A percentile compares a stretch with the other conserved stretches of the same genome.
Conservation (phyloP, 2,113 vertebrate species). For the Ctenodactylus gundi region DNA sequence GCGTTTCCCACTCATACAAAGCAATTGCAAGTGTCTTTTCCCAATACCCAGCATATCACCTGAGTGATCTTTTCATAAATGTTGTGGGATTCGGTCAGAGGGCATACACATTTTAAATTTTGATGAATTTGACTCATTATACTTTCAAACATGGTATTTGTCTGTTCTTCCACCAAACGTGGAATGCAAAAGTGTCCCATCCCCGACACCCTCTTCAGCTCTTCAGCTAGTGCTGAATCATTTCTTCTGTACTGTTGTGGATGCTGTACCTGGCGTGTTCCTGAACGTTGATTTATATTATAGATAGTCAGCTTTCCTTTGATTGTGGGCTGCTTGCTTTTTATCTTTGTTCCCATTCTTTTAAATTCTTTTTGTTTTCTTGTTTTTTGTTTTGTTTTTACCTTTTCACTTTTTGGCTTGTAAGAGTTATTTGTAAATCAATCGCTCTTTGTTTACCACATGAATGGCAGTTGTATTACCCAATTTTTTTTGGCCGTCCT, state of each 20-base stretch:
- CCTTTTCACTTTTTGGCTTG: background rate
- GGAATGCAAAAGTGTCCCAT: background rate
- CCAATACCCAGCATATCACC: background rate
- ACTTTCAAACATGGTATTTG: background rate
- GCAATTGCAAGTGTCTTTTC: background rate
- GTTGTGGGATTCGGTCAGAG: background rate
- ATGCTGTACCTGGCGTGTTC: no score
- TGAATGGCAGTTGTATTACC: background rate
- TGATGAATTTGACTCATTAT: background rate
- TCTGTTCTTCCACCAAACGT: background rate
- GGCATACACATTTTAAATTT: background rate
- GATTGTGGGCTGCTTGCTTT: background rate
- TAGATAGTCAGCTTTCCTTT: background rate
- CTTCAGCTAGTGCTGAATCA: no score
- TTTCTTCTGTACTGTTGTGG: no score
- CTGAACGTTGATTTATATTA: no score
- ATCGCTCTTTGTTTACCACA: background rate
- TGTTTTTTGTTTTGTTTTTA: background rate
- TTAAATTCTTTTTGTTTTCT: background rate
- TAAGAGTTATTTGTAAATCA: background rate
- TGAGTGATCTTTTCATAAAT: background rate
- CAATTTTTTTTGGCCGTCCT: background rate
- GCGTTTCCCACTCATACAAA: background rate
- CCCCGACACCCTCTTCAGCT: background rate
- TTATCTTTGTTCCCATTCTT: background rate